Evolutionary conservation across 2,888 invertebrate species (phyloP).

Genomic region (Athalia cordata): DNA sequence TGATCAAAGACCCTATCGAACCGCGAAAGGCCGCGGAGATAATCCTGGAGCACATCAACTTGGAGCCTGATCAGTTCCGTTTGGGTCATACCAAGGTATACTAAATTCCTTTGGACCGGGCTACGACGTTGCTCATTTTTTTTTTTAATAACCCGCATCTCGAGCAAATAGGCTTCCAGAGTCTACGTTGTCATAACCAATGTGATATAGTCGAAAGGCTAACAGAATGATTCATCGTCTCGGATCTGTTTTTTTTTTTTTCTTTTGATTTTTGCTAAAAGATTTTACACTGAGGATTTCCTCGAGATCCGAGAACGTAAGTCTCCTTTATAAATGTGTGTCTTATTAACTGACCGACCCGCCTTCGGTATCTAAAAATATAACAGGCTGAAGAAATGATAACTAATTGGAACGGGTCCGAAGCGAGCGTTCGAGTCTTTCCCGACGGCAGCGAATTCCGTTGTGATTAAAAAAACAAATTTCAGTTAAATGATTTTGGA

Average conservation of each 20-base stretch:
- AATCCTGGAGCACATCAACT: conserved; percentile 88
- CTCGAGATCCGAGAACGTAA: neutral
- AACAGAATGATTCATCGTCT: neutral
- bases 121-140: neutral
- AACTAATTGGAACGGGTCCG: neutral
- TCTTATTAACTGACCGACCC: neutral
- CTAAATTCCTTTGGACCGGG: conserved; percentile 63
- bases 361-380: neutral
- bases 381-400: neutral
- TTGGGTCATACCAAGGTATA: conserved; percentile 97
- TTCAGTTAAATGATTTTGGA: neutral
- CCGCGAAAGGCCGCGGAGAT: conserved; percentile 87
- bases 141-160: too few relatives aligned
- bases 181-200: too few relatives aligned
- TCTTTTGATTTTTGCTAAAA: neutral
- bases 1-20: conserved; percentile 83
- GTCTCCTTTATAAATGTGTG: neutral
- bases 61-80: conserved; percentile 95
- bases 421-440: neutral
- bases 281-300: neutral
- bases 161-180: too few relatives aligned
- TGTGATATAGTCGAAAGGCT: too few relatives aligned
- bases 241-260: neutral
- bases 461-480: neutral
- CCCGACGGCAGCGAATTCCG: neutral